Base-by-base conservation (phyloP, 2,113 vertebrate genomes). In the Mungos mungo region DNA sequence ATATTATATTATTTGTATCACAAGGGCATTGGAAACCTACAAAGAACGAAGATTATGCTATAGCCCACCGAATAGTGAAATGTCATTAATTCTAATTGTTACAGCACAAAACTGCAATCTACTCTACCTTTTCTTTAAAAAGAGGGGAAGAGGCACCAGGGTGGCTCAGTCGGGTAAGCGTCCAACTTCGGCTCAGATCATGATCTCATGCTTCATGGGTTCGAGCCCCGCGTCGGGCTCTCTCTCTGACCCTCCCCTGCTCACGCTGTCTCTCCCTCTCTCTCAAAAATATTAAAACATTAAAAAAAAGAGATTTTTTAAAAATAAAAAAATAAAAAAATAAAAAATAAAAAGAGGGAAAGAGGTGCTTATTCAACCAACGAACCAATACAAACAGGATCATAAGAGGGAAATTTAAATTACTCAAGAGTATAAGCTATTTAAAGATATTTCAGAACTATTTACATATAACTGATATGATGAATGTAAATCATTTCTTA, bases 351-450 rank as follows among this genome's bases (percentile, higher is more conserved):
- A 74, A 83, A 31, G 31, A 18, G 9, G 1, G 3, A 18, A 60
- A n/a, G 13, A 4, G 33, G 2, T n/a, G 3, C 3, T 87, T 38
- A 82, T 19, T 66, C 35, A 81, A 77, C 57, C 79, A 96, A 95
- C 27, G 3, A 96, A 90, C 83, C 65, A 90, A 50, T 57, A 69
- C 16, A 76, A 89, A 93, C 14, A 54, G 91, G 33, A 74, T 50
- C 5, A 3, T 21, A 96, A 77, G 33, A 45, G 33, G 21, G 47
- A 65, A 25, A 41, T 77, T 77, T 71, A 86, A 82, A 38, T 69
- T 84, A 93, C 45, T 92, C 47, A 45, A 93, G 50, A 93, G 65
- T 92, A 76, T 65, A n/a, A 94, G 57, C 31, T 83, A 90, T 21
- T 79, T 65, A 94, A 88, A 95, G 38, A 80, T 41, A 76, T 63